Conservation (phyloP, 1,140 invertebrate species). For the Brachionus paranguensis region DNA sequence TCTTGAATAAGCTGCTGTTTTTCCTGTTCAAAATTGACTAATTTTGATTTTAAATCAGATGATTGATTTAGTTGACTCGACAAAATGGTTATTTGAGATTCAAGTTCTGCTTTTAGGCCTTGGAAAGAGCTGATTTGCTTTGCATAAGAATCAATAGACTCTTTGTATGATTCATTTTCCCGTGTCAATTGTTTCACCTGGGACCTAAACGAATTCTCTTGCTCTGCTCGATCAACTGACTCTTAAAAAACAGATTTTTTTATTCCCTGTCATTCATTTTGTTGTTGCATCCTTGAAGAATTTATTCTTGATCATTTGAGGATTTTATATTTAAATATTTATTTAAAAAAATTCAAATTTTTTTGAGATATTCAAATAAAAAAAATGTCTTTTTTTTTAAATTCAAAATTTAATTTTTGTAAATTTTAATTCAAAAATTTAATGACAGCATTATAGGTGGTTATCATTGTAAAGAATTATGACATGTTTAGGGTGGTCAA, state of each 20-base stretch:
- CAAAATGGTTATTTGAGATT: background rate
- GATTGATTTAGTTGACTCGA: background rate
- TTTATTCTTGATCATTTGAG: too few relatives aligned
- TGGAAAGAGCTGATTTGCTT: background rate
- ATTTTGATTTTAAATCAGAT: background rate
- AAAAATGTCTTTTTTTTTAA: too few relatives aligned
- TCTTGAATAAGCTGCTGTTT: background rate
- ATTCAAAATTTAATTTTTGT: too few relatives aligned
- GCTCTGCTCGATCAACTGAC: background rate
- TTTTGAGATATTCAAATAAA: too few relatives aligned
- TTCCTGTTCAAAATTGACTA: background rate
- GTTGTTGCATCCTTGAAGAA: too few relatives aligned
- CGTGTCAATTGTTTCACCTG: background rate
- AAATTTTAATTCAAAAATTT: too few relatives aligned
- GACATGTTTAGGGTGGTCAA: too few relatives aligned
- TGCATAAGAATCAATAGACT: background rate
- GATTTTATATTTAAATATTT: too few relatives aligned
- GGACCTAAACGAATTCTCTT: background rate
- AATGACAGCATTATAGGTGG: too few relatives aligned
- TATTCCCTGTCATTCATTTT: too few relatives aligned
- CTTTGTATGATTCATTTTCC: conserved; percentile 6
- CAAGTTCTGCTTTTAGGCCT: background rate
- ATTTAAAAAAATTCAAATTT: too few relatives aligned
- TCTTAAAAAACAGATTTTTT: background rate
- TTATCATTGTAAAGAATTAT: too few relatives aligned